Evolutionary conservation across 2,797 vertebrate genomes (phyloP), one percentile per base, ranked within the genome.

Genomic region (Arnoldichthys spilopterus): DNA sequence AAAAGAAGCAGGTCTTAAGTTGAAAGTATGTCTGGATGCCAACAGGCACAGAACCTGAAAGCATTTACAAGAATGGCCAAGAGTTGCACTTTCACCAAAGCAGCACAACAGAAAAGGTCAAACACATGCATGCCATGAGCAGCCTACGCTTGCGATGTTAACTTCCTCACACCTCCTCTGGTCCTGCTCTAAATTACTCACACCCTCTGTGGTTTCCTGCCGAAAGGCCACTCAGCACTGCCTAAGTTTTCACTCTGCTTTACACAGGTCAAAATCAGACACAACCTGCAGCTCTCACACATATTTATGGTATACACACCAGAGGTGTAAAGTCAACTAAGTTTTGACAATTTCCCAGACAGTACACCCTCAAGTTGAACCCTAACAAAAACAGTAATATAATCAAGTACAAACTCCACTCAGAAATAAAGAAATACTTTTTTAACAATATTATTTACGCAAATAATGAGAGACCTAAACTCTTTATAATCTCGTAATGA

Each of bases 191-290:
- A 28, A 73, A 62, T 47, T 61, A 74, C 74, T 68, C 28, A 76
- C n/a, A 53, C 26, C 43, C 24, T 32, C 53, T 83, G 84, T 83
- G 83, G 84, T 85, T 85, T 85, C 86, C 84, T 86, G 84, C 78
- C 67, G 34, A 72, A 71, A 81, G 45, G 34, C 66, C 72, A 72
- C 45, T 79, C 12, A 15, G 45, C 20, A 18, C 5, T 12, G 32
- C 34, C 9, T 37, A 1, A 45, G 56, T 32, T 34, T 40, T 58
- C 20, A 47, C 68, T 67, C 56, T 47, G 54, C 0, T 26, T 40
- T 73, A 56, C 34, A 58, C 37, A 47, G 74, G 56, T 6, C 67
- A 62, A 51, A 79, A 49, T 51, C 28, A 59, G 43, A 32, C 32
- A 77, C 3, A 54, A 11, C 61, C 37, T 74, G 34, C 64, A 82